Base-by-base conservation (phyloP, 2,888 invertebrate species). In the Spodoptera picta region DNA sequence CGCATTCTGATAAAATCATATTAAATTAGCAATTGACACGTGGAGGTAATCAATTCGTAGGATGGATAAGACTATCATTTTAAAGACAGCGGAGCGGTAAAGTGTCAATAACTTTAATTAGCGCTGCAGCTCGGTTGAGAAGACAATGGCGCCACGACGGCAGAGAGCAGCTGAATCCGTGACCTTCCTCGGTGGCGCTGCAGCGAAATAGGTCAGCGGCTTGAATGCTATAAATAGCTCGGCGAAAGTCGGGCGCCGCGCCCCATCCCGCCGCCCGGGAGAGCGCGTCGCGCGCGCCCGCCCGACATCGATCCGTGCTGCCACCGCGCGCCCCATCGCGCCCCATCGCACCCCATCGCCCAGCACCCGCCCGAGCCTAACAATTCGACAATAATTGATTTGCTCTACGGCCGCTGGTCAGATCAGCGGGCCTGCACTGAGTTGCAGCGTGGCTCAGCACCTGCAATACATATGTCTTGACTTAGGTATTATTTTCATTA, bases 201-300 rank as follows among this genome's bases (percentile, higher is more conserved):
- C 94, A 93, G 91, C 90, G 88, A 94, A 93, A 93, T 94, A 92
- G 94, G 94, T 94, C 94, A 94, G 93, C 93, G 93, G 94, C 93
- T 93, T 92, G 90, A 92, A 91, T 91, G 91, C 93, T 94, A 94
- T 93, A 93, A 94, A 94, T 94, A 94, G 94, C 94, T 91, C 88
- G 92, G 92, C 87, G 92, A 93, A 93, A 93, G 93, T 93, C 92
- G 92, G 92, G 91, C 92, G 91, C 90, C 92, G 88, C 88, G 83
- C 91, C 92, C 90, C 91, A 87, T 89, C 86, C 90, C 92, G 80
- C 77, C n/a, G n/a, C n/a, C n/a, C 82, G 88, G 87, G 88, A 83
- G 86, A 73, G 83, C 81, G 81, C 82, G 86, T 82, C 60, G 72
- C 75, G 71, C 73, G 61, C 71, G 73, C 23, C 71, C 65, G 56